These are phyloP conservation scores for Anastrepha ludens DNA, from an alignment of 1,140 invertebrate species.

Conservation along the genomic window DNA sequence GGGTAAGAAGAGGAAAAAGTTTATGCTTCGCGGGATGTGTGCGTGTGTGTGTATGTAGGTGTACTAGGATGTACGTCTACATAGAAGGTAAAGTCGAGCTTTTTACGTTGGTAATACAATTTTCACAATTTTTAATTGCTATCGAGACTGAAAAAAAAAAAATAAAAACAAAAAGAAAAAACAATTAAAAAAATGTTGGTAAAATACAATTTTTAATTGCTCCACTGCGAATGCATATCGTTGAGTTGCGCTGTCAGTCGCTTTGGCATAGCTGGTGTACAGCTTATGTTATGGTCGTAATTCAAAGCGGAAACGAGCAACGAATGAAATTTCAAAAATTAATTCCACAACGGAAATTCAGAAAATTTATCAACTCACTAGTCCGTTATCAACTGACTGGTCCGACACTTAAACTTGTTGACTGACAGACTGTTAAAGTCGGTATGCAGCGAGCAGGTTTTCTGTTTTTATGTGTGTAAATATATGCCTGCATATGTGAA, in stretches of 20 bases:
- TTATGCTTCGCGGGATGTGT: neutral
- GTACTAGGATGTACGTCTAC: neutral
- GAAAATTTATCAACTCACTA: slow-evolving; percentile 46
- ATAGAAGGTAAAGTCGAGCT: neutral
- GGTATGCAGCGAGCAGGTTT: neutral
- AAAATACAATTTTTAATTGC: slow-evolving; percentile 43
- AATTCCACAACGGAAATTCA: slow-evolving; percentile 49
- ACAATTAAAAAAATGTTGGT: neutral
- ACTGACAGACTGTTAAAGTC: neutral
- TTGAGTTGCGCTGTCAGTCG: slow-evolving; percentile 28
- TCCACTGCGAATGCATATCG: slow-evolving; percentile 3
- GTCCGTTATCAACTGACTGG: neutral
- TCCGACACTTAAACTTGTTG: slow-evolving; percentile 30
- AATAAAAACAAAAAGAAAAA: neutral
- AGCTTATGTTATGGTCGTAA: neutral
- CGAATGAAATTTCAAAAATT: slow-evolving; percentile 48
- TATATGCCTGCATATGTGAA: neutral
- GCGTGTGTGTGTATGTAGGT: neutral
- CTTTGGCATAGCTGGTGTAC: neutral
- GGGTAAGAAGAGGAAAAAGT: neutral
- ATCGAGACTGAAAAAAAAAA: neutral
- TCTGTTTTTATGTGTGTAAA: neutral
- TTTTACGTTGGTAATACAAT: neutral
- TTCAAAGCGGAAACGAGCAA: slow-evolving; percentile 25
- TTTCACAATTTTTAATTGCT: slow-evolving; percentile 30